These are phyloP conservation scores for Yasuhikotakia modesta DNA, from an alignment of 2,797 vertebrate genomes.

Conservation along the genomic window DNA sequence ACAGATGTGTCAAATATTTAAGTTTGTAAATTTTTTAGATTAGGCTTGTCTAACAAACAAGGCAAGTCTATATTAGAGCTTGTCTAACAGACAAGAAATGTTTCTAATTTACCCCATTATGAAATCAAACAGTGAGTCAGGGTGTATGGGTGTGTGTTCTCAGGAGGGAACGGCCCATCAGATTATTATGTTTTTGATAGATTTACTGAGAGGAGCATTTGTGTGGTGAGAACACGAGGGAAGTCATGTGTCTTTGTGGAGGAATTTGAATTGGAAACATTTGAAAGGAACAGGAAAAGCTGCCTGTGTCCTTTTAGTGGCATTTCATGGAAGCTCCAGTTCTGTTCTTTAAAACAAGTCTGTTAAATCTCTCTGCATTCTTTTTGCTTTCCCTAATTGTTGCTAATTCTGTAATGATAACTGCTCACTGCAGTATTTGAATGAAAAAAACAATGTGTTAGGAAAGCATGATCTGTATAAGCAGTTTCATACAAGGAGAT, in stretches of 20 bases:
- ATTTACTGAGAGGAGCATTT: slow-evolving; percentile 5
- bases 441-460: slow-evolving; percentile 44
- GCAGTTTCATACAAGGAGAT: not conserved
- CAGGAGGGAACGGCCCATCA: not conserved
- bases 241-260: slow-evolving; percentile 16
- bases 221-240: not conserved
- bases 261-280: slow-evolving; percentile 41
- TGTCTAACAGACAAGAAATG: not conserved
- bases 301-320: slow-evolving; percentile 63
- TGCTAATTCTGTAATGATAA: slow-evolving; percentile 47
- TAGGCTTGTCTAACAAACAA: no score
- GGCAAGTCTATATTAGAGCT: not conserved
- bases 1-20: no score
- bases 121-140: not conserved
- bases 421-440: slow-evolving; percentile 41
- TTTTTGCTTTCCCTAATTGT: slow-evolving; percentile 55
- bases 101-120: not conserved
- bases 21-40: no score
- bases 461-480: slow-evolving; percentile 54
- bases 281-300: slow-evolving; percentile 51
- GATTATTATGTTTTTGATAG: slow-evolving; percentile 6
- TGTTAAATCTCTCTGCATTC: slow-evolving; percentile 50
- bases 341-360: slow-evolving; percentile 67
- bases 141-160: slow-evolving; percentile 17
- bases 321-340: slow-evolving; percentile 58